These are phyloP conservation scores for Caenorhabditis becei DNA, from an alignment of 2,888 invertebrate species.

Conservation along the genomic window DNA sequence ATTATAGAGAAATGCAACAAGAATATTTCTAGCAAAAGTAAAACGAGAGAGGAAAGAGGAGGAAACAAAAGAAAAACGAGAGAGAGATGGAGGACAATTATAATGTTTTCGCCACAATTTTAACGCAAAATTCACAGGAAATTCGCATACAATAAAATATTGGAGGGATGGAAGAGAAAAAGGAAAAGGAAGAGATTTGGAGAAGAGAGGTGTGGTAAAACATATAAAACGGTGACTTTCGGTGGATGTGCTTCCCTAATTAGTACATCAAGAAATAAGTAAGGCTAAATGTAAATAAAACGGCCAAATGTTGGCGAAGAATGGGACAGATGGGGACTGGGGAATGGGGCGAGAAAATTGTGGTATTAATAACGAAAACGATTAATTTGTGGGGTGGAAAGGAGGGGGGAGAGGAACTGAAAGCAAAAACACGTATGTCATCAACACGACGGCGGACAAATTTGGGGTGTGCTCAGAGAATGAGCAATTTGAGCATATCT, in stretches of 20 bases:
- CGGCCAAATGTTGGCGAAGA: conserved; percentile 46
- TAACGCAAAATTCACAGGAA: conserved; percentile 52
- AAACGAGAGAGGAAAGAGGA: conserved; percentile 35
- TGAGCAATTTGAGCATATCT: conserved; percentile 10
- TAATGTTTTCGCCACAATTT: conserved; percentile 42
- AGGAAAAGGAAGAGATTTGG: neutral
- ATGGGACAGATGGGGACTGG: conserved; percentile 21
- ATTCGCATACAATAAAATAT: conserved; percentile 47
- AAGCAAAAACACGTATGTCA: conserved; percentile 58
- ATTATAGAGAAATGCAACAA: conserved; percentile 58
- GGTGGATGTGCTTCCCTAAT: conserved; percentile 27
- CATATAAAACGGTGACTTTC: conserved; percentile 47
- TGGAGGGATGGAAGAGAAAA: too few relatives aligned
- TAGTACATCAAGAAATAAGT: conserved; percentile 54
- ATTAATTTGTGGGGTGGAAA: conserved; percentile 25
- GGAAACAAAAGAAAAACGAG: conserved; percentile 18
- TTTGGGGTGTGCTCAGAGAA: conserved; percentile 7
- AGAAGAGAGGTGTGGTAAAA: conserved; percentile 35
- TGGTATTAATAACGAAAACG: conserved; percentile 36
- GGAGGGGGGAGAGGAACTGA: conserved; percentile 25
- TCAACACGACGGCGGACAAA: conserved; percentile 40
- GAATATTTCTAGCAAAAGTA: conserved; percentile 29
- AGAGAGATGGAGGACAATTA: conserved; percentile 12
- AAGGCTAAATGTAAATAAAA: conserved; percentile 56
- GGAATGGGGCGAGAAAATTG: conserved; percentile 8